These are phyloP conservation scores for Istiophorus platypterus DNA, from an alignment of 2,113 vertebrate genomes.

Conservation along the genomic window DNA sequence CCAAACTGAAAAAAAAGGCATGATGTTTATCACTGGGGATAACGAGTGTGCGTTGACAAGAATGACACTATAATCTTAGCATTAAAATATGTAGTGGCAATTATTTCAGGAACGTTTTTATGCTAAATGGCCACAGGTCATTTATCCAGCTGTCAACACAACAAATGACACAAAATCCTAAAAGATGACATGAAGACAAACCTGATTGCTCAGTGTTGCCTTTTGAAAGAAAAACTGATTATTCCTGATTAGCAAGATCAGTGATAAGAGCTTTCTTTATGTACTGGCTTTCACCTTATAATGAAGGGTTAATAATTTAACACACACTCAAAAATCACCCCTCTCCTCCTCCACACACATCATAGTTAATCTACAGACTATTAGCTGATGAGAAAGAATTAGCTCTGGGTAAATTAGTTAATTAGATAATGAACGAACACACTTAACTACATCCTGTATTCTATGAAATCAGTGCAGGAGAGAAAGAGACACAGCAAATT, in stretches of 20 bases:
- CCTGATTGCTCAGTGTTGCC: slow-evolving; percentile 44
- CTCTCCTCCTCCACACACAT: slow-evolving; percentile 24
- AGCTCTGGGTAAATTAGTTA: slow-evolving; percentile 71
- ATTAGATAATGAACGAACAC: slow-evolving; percentile 78
- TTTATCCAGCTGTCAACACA: slow-evolving; percentile 14
- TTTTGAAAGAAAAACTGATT: slow-evolving; percentile 56
- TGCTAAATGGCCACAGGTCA: neutral
- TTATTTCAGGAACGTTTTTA: slow-evolving; percentile 14
- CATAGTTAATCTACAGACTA: slow-evolving; percentile 71
- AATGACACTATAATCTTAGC: slow-evolving; percentile 30
- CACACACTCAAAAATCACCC: slow-evolving; percentile 43
- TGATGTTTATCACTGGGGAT: slow-evolving; percentile 20
- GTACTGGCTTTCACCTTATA: slow-evolving; percentile 59
- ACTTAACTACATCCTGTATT: slow-evolving; percentile 69
- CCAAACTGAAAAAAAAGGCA: slow-evolving; percentile 25
- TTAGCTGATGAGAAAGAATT: slow-evolving; percentile 77
- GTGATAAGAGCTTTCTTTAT: slow-evolving; percentile 46
- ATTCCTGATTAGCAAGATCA: slow-evolving; percentile 63
- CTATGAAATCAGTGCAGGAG: slow-evolving; percentile 57
- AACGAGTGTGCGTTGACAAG: slow-evolving; percentile 14
- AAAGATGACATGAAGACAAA: slow-evolving; percentile 17
- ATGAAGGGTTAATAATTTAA: slow-evolving; percentile 72
- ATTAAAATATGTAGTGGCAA: slow-evolving; percentile 15
- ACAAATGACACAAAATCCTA: slow-evolving; percentile 23
- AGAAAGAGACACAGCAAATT: slow-evolving; percentile 36